Evolutionary conservation across 2,888 invertebrate species (phyloP).

Genomic region (Drosophila lacicola): DNA sequence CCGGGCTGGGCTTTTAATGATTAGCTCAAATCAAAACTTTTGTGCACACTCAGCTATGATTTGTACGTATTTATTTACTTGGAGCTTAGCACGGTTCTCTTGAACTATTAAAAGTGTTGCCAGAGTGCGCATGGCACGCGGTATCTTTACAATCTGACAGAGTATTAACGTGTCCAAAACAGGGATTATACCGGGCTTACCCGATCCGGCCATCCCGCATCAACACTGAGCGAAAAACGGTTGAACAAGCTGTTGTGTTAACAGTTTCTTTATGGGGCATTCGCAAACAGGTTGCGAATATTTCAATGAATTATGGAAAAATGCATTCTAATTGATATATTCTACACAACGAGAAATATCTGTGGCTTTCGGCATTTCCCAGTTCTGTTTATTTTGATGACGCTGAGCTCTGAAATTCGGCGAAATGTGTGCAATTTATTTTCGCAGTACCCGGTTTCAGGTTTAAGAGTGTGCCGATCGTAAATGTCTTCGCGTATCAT

Average conservation of each 20-base stretch:
- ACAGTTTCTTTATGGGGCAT: no score
- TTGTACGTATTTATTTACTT: constrained; percentile 22
- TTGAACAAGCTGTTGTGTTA: no score
- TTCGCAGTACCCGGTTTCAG: background rate
- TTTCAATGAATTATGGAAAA: no score
- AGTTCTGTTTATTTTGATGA: constrained; percentile 1
- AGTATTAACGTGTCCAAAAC: constrained; percentile 11
- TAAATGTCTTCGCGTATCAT: constrained; percentile 38
- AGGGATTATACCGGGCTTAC: constrained; percentile 23
- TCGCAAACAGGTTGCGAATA: no score
- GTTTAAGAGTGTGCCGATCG: constrained; percentile 52
- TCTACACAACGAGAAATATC: no score
- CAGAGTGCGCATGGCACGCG: constrained; percentile 6
- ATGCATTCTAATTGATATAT: no score
- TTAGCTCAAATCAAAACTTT: constrained; percentile 1
- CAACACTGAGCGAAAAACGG: constrained; percentile 19
- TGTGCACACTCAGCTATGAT: constrained; percentile 1
- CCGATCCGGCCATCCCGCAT: background rate
- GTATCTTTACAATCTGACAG: constrained; percentile 20
- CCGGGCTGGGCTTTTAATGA: background rate
- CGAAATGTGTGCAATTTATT: constrained; percentile 2
- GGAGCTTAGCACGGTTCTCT: constrained; percentile 27
- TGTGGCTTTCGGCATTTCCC: background rate
- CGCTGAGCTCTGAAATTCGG: background rate
- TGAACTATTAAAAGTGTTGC: constrained; percentile 29